These are phyloP conservation scores for Clitarchus hookeri DNA, from an alignment of 2,888 invertebrate genomes.

Conservation along the genomic window DNA sequence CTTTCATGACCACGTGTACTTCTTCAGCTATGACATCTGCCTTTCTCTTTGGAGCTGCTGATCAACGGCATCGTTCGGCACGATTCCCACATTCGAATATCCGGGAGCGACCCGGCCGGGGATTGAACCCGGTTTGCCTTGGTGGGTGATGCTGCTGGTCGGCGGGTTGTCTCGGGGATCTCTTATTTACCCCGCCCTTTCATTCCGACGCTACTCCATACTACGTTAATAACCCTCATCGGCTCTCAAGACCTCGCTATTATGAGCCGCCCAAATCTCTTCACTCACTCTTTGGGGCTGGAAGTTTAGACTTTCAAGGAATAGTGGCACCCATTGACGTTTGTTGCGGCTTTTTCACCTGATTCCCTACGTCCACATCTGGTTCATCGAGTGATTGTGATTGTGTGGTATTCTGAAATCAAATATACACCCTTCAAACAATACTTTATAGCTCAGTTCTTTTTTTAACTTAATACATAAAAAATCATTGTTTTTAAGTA, in stretches of 20 bases:
- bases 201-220: no score
- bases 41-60: background rate
- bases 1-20: background rate
- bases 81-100: no score
- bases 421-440: no score
- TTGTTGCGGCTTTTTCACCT: background rate
- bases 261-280: no score
- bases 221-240: no score
- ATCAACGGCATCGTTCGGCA: no score
- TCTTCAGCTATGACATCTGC: background rate
- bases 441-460: background rate
- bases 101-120: no score
- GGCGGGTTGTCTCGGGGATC: no score
- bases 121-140: no score
- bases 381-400: background rate
- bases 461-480: background rate
- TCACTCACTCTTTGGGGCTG: background rate
- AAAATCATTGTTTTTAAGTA: background rate
- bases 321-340: background rate
- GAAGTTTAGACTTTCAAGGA: background rate
- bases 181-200: no score
- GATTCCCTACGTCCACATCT: background rate
- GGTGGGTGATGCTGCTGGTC: no score
- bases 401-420: background rate
- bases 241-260: no score